These are phyloP conservation scores for Drosophila prosaltans DNA, from an alignment of 1,140 invertebrate genomes.

Conservation along the genomic window DNA sequence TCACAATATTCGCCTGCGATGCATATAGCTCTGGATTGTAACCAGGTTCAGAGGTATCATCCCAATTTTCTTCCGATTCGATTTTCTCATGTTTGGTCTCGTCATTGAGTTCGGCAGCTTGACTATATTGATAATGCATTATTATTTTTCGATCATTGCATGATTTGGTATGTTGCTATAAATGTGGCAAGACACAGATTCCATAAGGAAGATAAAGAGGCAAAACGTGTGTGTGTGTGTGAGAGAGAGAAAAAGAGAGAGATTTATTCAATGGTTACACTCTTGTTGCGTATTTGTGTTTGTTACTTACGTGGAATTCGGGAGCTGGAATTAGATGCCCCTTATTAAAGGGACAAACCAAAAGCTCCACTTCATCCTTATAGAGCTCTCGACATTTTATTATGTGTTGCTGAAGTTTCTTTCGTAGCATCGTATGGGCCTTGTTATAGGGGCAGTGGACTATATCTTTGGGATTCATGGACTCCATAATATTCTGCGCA, in stretches of 20 bases:
- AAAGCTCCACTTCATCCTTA: constrained; percentile 59
- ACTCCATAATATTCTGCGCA: constrained; percentile 6
- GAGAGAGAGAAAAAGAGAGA: background rate
- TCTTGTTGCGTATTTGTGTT: background rate
- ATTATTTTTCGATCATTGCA: constrained; percentile 71
- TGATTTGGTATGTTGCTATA: constrained; percentile 52
- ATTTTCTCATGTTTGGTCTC: constrained; percentile 60
- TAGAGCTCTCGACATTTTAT: constrained; percentile 56
- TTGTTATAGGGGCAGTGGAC: constrained; percentile 69
- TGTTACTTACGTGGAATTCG: constrained; percentile 57
- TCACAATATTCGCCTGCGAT: constrained; percentile 50
- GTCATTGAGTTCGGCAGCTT: constrained; percentile 32
- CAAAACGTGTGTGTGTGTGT: too few relatives aligned
- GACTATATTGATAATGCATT: constrained; percentile 54
- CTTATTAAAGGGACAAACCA: constrained; percentile 69
- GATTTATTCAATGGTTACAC: background rate
- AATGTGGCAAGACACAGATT: background rate
- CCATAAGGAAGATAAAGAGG: too few relatives aligned
- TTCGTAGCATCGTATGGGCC: constrained; percentile 63
- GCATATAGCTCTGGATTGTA: constrained; percentile 65
- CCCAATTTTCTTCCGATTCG: constrained; percentile 68
- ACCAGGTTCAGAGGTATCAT: constrained; percentile 47
- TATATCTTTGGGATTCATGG: constrained; percentile 49
- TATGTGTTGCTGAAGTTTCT: constrained; percentile 63
- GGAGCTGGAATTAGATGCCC: constrained; percentile 57